Evolutionary conservation across 2,113 vertebrate genomes (phyloP).

Genomic region (Actinemys pallida): DNA sequence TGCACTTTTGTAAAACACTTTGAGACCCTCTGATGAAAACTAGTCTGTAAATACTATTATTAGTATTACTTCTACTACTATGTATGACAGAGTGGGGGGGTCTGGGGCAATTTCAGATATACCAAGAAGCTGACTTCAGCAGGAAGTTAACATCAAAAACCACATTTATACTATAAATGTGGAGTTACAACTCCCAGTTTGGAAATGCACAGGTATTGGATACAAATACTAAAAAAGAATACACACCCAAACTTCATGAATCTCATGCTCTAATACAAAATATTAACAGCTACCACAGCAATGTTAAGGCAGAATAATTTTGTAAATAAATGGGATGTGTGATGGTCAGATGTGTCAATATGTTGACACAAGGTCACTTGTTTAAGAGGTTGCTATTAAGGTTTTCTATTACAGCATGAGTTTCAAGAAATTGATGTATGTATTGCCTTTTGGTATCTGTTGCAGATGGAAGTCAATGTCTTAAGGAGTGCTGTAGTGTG

Average conservation of each 20-base stretch:
- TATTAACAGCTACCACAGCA: not conserved
- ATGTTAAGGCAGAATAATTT: not conserved
- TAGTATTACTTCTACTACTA: not conserved
- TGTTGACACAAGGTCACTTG: not conserved
- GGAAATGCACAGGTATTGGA: not conserved
- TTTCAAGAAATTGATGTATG: not conserved
- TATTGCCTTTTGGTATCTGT: slow-evolving; percentile 14
- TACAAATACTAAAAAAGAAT: not conserved
- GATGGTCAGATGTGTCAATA: slow-evolving; percentile 36
- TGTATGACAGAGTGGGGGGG: not conserved
- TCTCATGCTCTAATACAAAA: not conserved
- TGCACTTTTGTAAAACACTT: not conserved
- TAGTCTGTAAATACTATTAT: not conserved
- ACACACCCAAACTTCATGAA: not conserved
- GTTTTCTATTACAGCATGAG: not conserved
- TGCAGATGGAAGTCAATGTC: slow-evolving; percentile 44
- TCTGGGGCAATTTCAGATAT: not conserved
- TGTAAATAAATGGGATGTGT: not conserved
- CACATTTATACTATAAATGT: not conserved
- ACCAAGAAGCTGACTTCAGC: not conserved
- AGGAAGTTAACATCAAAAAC: not conserved
- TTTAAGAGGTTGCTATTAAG: slow-evolving; percentile 42
- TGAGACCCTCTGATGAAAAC: not conserved
- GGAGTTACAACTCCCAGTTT: not conserved
- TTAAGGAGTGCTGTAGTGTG: not conserved